Base-by-base conservation (phyloP, 2,888 invertebrate species). In the Deroplatys truncata region DNA sequence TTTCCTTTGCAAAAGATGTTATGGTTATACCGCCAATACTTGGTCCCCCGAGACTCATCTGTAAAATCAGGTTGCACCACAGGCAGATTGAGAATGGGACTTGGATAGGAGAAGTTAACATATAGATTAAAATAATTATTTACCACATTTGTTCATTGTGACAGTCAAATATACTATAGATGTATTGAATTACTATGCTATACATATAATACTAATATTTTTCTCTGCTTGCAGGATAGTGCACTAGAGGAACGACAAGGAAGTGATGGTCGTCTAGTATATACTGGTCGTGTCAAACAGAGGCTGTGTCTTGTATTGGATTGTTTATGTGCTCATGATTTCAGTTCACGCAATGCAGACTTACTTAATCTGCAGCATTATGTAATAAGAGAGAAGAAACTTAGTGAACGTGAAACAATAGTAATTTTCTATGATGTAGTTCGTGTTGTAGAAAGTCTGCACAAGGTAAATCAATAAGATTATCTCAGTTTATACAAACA, bases 391-490 rank as follows among this genome's bases (percentile, higher is more conserved):
- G 96, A 96, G 90, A 97, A 97, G 92, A 96, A 96, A 92, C 94
- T 97, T 5, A 95, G 95, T 0, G 97, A 97, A 92, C 95, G 95
- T 91, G 96, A 97, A 92, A 96, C 97, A 1, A 94, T 97, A 84
- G 92, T 96, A 86, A 96, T 97, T 92, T 97, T 97, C 92, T 95
- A 95, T 92, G 96, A 97, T 93, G 96, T 97, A 91, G 96, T 97
- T 84, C 94, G 95, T 92, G 96, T 97, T 88, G 97, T 97, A 2
- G 95, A 96, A 88, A 95, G 95, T 93, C 94, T 97, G 91, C 97
- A 97, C 94, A 95, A 96, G 94, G 96, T 96, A 92, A 92, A 92
- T 90, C 49, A 13, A 43, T 43, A 43, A 13, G 7, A 43, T 43
- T 43, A 13, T 43, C 87, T 72, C 20, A 87, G 28, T 20, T 28